Evolutionary conservation across 1,140 invertebrate species (phyloP).

Genomic region (Latrodectus geometricus): DNA sequence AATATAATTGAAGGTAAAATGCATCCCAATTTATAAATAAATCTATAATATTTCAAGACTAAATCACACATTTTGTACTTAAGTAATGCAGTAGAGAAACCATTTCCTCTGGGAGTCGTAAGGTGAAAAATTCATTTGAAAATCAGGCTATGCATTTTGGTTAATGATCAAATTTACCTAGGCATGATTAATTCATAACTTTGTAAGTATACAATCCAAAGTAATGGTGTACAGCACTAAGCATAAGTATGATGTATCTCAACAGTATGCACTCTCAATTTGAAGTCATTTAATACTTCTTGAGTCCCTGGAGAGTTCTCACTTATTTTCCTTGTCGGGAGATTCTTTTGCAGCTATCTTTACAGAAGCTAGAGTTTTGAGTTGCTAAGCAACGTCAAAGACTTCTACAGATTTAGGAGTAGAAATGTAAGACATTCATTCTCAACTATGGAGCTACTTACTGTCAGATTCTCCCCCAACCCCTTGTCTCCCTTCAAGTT

Average conservation of each 20-base stretch:
- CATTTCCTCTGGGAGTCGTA: no score
- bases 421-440: constrained; percentile 11
- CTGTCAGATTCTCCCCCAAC: background rate
- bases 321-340: background rate
- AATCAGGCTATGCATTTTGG: no score
- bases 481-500: background rate
- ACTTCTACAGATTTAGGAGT: background rate
- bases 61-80: no score
- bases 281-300: background rate
- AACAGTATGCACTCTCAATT: background rate
- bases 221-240: background rate
- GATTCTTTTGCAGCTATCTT: constrained; percentile 3
- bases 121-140: no score
- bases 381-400: background rate
- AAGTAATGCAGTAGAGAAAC: no score
- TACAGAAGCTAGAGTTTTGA: background rate
- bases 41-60: no score
- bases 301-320: background rate
- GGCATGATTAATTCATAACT: no score
- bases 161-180: no score
- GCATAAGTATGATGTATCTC: background rate
- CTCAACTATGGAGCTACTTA: background rate
- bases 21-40: no score
- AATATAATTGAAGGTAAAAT: no score
- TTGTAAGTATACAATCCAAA: background rate